These are phyloP conservation scores for Molothrus aeneus DNA, from an alignment of 2,797 vertebrate species.

Conservation along the genomic window DNA sequence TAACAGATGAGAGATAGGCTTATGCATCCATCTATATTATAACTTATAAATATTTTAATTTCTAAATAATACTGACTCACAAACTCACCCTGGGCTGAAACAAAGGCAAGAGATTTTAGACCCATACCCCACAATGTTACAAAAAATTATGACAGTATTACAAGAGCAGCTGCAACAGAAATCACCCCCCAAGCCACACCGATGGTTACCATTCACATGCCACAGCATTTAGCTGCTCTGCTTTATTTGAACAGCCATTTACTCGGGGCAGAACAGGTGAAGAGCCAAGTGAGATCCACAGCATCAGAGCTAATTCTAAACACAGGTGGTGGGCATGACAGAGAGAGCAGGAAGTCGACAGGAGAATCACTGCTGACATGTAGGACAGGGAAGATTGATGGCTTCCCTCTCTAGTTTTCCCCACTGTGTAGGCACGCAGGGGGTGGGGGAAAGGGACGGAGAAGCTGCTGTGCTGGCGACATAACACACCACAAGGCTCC, in stretches of 20 bases:
- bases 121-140: neutral
- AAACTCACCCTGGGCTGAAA: neutral
- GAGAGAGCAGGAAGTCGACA: slow-evolving; percentile 74
- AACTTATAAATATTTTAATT: neutral
- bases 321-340: slow-evolving; percentile 74
- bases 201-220: neutral
- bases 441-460: slow-evolving; percentile 84
- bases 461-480: slow-evolving; percentile 86
- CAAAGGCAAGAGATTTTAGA: neutral
- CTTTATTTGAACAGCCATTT: slow-evolving; percentile 34
- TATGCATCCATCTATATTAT: neutral
- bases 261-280: slow-evolving; percentile 69
- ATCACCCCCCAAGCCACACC: neutral
- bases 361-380: slow-evolving; percentile 89
- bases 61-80: neutral
- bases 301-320: slow-evolving; percentile 76
- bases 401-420: slow-evolving; percentile 92
- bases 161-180: slow-evolving; percentile 25
- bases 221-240: neutral
- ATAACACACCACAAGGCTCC: slow-evolving; percentile 78
- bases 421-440: slow-evolving; percentile 86
- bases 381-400: slow-evolving; percentile 95
- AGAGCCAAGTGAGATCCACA: slow-evolving; percentile 54
- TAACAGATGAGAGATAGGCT: neutral
- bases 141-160: neutral